Evolutionary conservation across 2,888 invertebrate species (phyloP).

Genomic region (Diabrotica balteata): DNA sequence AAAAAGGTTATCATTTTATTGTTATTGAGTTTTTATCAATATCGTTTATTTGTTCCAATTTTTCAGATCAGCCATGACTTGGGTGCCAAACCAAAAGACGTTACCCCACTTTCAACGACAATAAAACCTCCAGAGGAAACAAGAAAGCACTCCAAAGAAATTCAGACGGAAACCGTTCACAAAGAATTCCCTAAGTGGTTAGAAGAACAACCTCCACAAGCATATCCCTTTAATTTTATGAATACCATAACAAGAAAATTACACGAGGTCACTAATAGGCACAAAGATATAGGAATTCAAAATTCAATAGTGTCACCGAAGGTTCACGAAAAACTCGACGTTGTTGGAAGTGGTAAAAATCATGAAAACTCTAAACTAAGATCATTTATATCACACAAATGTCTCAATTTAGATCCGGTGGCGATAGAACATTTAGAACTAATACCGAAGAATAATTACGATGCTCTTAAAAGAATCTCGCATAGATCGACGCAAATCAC

Average conservation of each 20-base stretch:
- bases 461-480: neutral
- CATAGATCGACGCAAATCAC: slow-evolving; percentile 20
- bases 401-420: slow-evolving; percentile 49
- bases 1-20: too few relatives aligned
- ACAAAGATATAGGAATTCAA: slow-evolving; percentile 49
- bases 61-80: neutral
- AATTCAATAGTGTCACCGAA: slow-evolving; percentile 35
- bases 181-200: slow-evolving; percentile 39
- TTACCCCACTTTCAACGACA: too few relatives aligned
- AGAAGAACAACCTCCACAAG: slow-evolving; percentile 36
- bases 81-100: neutral
- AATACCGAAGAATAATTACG: slow-evolving; percentile 27
- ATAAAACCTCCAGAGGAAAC: neutral
- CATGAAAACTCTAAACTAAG: slow-evolving; percentile 33
- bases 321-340: slow-evolving; percentile 10
- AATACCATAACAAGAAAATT: slow-evolving; percentile 68
- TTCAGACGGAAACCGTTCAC: slow-evolving; percentile 28
- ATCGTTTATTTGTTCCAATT: neutral
- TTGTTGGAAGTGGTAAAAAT: slow-evolving; percentile 6
- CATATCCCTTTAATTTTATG: slow-evolving; percentile 69
- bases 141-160: slow-evolving; percentile 30
- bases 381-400: slow-evolving; percentile 50
- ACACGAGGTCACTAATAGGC: slow-evolving; percentile 48
- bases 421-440: slow-evolving; percentile 49
- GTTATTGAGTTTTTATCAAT: too few relatives aligned